Conservation (phyloP, 37 sponge, comb jelly and placozoan species). For the Diacarnus erythraeanus region DNA sequence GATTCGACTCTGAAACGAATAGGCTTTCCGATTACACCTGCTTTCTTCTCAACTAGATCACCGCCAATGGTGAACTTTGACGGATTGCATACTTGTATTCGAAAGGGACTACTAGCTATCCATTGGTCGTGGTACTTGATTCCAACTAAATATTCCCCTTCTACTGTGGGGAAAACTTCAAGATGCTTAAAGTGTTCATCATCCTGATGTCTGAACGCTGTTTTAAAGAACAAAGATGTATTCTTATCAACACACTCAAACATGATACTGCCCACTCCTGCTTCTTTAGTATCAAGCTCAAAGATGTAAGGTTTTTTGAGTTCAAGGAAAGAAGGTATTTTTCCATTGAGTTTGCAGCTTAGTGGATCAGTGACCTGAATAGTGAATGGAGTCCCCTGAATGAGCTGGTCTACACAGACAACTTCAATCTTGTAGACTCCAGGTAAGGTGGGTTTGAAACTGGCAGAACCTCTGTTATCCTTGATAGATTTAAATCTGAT, state of each 20-base stretch:
- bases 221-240: background rate
- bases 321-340: slow-evolving; percentile 40
- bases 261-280: slow-evolving; percentile 40
- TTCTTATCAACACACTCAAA: slow-evolving; percentile 38
- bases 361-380: slow-evolving; percentile 62
- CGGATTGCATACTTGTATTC: slow-evolving; percentile 48
- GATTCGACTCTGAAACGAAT: slow-evolving; percentile 28
- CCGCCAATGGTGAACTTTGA: slow-evolving; percentile 44
- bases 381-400: slow-evolving; percentile 65
- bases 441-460: slow-evolving; percentile 65
- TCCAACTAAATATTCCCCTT: slow-evolving; percentile 37
- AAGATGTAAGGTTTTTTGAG: slow-evolving; percentile 49
- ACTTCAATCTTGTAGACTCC: slow-evolving; percentile 68
- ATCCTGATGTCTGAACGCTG: background rate
- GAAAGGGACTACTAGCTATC: slow-evolving; percentile 58
- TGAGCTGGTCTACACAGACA: slow-evolving; percentile 47
- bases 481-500: slow-evolving; percentile 35
- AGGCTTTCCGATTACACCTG: slow-evolving; percentile 47
- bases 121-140: slow-evolving; percentile 33
- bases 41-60: slow-evolving; percentile 28
- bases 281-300: slow-evolving; percentile 46
- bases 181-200: slow-evolving; percentile 1
- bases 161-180: slow-evolving; percentile 41
- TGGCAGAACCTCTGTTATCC: slow-evolving; percentile 42
- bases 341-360: slow-evolving; percentile 26